Percentiles rank a stretch among this genome's conserved stretches.
phyloP scores from a whole-genome alignment of 2,113 vertebrate genomes.

The Tachysurus vachellii region DNA sequence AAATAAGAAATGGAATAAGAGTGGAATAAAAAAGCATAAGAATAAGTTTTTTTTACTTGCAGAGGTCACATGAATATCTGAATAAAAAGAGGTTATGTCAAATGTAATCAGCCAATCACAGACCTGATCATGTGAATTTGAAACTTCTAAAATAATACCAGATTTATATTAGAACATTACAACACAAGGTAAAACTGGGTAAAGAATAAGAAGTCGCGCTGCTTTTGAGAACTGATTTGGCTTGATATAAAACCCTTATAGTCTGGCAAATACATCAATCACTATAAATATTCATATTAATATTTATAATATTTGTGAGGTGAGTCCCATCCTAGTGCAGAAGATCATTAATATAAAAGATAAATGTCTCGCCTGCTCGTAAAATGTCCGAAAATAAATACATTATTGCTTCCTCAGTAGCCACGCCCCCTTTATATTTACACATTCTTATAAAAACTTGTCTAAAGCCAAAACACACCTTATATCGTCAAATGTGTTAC shows the following conservation, averaged over 20 bases:
- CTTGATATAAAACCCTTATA: not conserved
- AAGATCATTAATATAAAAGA: not conserved
- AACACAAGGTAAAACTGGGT: not conserved
- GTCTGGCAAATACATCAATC: not conserved
- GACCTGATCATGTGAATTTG: not conserved
- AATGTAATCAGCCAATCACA: not conserved
- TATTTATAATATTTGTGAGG: not conserved
- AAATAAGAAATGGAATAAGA: not conserved
- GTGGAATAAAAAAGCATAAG: not conserved
- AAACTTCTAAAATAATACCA: not conserved
- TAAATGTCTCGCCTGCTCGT: conserved; percentile 25
- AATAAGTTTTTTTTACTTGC: not conserved
- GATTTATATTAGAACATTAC: not conserved
- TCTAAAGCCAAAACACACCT: not conserved
- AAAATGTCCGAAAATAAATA: conserved; percentile 45
- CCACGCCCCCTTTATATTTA: conserved; percentile 8
- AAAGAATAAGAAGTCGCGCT: not conserved
- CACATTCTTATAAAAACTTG: not conserved
- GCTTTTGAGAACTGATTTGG: not conserved
- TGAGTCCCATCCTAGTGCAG: not conserved
- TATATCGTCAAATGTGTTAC: not conserved
- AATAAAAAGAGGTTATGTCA: not conserved
- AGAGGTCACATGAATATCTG: not conserved
- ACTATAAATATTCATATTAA: not conserved
- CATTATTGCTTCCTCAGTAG: conserved; percentile 58